Conservation (phyloP, 2,888 invertebrate species). For the Caenorhabditis sp. region DNA sequence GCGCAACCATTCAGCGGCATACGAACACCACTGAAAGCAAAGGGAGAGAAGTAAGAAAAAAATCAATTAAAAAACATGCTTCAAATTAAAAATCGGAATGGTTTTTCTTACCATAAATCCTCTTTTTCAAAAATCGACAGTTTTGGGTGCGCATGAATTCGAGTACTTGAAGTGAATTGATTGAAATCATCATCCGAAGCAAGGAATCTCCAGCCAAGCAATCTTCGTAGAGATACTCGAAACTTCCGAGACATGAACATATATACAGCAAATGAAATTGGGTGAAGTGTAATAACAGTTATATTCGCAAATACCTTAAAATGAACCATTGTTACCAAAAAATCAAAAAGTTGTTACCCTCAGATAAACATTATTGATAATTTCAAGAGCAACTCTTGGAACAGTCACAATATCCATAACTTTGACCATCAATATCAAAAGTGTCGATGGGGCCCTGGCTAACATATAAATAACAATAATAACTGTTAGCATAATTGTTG, state of each 20-base stretch:
- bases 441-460: conserved; percentile 48
- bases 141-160: conserved; percentile 21
- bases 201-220: conserved; percentile 47
- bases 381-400: conserved; percentile 28
- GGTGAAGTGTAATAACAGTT: conserved; percentile 55
- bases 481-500: conserved; percentile 59
- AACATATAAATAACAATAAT: conserved; percentile 58
- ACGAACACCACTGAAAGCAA: conserved; percentile 31
- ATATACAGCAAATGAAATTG: conserved; percentile 57
- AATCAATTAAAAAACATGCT: conserved; percentile 1
- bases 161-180: conserved; percentile 30
- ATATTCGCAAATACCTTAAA: conserved; percentile 44
- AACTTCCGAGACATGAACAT: conserved; percentile 58
- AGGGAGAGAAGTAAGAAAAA: neutral
- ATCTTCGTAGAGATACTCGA: conserved; percentile 44
- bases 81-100: neutral
- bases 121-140: conserved; percentile 33
- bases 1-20: conserved; percentile 1
- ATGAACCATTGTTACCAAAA: neutral
- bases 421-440: conserved; percentile 48
- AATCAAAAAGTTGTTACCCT: neutral
- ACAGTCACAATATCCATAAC: conserved; percentile 39
- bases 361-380: conserved; percentile 44
- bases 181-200: conserved; percentile 50
- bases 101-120: conserved; percentile 21